phyloP scores from a whole-genome alignment of 2,888 invertebrate species.

The Esperia sulphurella region DNA sequence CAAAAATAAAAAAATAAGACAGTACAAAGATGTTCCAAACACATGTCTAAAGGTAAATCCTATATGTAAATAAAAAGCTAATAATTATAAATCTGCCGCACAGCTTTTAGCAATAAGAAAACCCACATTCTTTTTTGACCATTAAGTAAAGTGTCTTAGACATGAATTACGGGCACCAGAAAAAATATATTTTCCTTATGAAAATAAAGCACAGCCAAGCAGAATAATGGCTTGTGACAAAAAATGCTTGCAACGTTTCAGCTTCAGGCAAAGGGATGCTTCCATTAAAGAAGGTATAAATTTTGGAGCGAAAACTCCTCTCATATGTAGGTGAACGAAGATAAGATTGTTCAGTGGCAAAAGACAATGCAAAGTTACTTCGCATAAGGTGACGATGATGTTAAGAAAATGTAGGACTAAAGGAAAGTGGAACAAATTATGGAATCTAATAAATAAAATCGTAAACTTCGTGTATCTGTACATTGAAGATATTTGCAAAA shows the following conservation, averaged over 20 bases:
- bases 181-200: not conserved
- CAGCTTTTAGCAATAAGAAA: not conserved
- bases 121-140: not conserved
- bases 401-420: not conserved
- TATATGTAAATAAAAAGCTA: too few species aligned
- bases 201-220: slow-evolving; percentile 1
- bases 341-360: slow-evolving; percentile 15
- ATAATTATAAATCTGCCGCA: too few species aligned
- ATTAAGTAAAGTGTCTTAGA: slow-evolving; percentile 1
- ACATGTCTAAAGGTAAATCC: too few species aligned
- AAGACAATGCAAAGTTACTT: slow-evolving; percentile 17
- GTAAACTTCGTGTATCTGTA: too few species aligned
- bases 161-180: not conserved
- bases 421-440: not conserved
- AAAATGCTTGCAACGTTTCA: not conserved
- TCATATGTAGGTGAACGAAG: slow-evolving; percentile 11
- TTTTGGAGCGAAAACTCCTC: slow-evolving; percentile 1
- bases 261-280: not conserved
- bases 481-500: not conserved
- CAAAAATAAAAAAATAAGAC: too few species aligned
- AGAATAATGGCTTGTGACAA: not conserved
- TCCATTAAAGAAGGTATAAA: slow-evolving; percentile 8
- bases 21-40: too few species aligned
- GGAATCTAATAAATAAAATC: too few species aligned
- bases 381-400: slow-evolving; percentile 5